Base-by-base conservation (phyloP, 2,888 invertebrate species). In the Catonia carolina region DNA sequence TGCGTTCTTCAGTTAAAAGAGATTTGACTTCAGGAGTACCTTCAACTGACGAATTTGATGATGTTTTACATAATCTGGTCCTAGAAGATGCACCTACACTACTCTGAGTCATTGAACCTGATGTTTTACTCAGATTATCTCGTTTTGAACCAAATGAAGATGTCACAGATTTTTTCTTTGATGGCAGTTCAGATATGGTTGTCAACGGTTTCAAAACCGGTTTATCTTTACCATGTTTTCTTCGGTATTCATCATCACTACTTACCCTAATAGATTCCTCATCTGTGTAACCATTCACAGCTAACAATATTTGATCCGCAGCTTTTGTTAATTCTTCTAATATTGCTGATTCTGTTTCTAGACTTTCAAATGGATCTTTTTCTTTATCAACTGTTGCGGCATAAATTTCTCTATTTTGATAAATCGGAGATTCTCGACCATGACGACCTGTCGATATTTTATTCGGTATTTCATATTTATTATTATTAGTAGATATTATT, bases 231-330 rank as follows among this genome's bases (percentile, higher is more conserved):
- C 52, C 52, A 10, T 52, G 41, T 69, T 65, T 69, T 72, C 72
- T 71, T 63, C 72, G 73, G 58, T 69, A 66, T n/a, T 67, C 65
- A 45, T 69, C 72, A n/a, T 69, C 71, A 50, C 58, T 58, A 50
- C 58, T 58, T 15, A 50, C 53, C 6, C 36, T 53, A 49, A 66
- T 64, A 23, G 68, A 68, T 31, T 74, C 73, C 57, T 78, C 79
- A 62, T 78, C 77, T 12, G 77, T 75, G 64, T 75, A 76, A 33
- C 74, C 75, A 56, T 75, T 75, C 17, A 80, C 77, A 20, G 78
- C 78, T 72, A 78, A 67, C 63, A 80, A 68, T 62, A 80, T 79
- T 70, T 80, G 76, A 72, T 81, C 79, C 56, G 80, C 80, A 50
- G 77, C 78, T 66, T 75, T 74, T 12, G 78, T 78, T 65, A 80